phyloP scores from a whole-genome alignment of 1,140 invertebrate genomes.

The Diachasma alloeum region DNA sequence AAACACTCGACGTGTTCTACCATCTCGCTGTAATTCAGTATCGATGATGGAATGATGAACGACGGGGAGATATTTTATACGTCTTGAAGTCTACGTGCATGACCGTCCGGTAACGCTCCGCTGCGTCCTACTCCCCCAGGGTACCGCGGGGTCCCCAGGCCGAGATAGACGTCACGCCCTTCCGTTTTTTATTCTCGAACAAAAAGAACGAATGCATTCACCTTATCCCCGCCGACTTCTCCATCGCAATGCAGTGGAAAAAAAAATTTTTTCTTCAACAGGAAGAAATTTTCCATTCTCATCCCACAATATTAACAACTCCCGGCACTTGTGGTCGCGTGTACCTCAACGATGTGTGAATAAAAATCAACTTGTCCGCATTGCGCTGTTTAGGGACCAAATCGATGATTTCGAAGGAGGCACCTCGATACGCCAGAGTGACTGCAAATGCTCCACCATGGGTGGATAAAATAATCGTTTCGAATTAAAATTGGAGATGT shows the following conservation, averaged over 20 bases:
- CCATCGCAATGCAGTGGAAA: background rate
- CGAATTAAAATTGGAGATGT: constrained; percentile 7
- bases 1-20: background rate
- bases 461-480: constrained; percentile 12
- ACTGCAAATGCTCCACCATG: background rate
- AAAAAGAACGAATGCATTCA: background rate
- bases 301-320: background rate
- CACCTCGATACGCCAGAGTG: background rate
- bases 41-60: background rate
- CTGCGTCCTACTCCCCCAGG: background rate
- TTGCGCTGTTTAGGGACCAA: background rate
- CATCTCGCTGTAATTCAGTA: background rate
- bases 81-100: background rate
- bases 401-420: background rate
- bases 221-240: background rate
- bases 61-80: background rate
- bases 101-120: background rate
- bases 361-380: constrained; percentile 7
- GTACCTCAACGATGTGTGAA: background rate
- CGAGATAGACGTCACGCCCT: constrained; percentile 20
- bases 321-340: background rate
- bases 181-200: constrained; percentile 20
- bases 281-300: background rate
- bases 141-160: background rate
- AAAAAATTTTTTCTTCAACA: background rate